Evolutionary conservation across 2,113 vertebrate species (phyloP).

Genomic region (Triplophysa siluroides): DNA sequence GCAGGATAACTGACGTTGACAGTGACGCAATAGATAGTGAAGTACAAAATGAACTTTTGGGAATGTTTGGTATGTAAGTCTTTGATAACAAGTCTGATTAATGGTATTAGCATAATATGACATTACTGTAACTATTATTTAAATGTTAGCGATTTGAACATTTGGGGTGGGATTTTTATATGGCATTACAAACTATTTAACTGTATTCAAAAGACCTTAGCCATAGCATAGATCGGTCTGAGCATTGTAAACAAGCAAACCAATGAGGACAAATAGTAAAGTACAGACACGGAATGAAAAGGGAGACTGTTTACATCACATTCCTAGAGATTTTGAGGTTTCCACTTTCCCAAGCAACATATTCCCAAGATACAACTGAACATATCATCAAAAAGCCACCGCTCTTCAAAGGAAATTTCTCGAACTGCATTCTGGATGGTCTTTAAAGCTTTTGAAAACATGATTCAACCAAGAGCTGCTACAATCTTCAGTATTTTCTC

Average conservation of each 20-base stretch:
- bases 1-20: neutral
- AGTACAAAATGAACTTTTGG: neutral
- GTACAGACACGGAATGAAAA: neutral
- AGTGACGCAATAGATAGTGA: neutral
- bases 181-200: too few species aligned
- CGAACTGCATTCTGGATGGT: neutral
- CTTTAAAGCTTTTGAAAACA: too few species aligned
- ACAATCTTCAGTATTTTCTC: neutral
- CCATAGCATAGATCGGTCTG: too few species aligned
- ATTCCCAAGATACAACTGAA: neutral
- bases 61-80: too few species aligned
- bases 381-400: neutral
- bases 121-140: too few species aligned
- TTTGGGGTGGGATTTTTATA: too few species aligned
- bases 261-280: neutral
- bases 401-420: slow-evolving; percentile 1
- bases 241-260: neutral
- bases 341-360: neutral
- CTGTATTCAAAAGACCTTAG: too few species aligned
- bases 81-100: neutral
- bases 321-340: slow-evolving; percentile 9
- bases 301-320: neutral
- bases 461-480: neutral
- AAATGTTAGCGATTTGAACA: too few species aligned
- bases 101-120: neutral